These are phyloP conservation scores for Dermatemys mawii DNA, from an alignment of 2,113 vertebrate species.

Conservation along the genomic window DNA sequence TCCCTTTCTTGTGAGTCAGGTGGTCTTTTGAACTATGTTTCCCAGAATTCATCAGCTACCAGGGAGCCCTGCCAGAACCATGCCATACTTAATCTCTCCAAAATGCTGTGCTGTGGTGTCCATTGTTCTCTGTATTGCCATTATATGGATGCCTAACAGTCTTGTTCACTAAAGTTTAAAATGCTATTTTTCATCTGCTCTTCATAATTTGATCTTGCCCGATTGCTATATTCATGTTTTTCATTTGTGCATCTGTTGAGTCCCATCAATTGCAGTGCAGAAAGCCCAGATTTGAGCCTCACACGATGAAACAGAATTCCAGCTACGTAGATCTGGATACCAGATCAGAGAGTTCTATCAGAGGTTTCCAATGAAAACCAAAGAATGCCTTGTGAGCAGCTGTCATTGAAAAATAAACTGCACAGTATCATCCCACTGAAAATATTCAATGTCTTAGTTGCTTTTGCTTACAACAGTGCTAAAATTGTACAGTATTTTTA, in stretches of 20 bases:
- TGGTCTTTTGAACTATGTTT: neutral
- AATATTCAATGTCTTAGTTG: slow-evolving; percentile 23
- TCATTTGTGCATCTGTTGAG: neutral
- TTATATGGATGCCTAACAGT: neutral
- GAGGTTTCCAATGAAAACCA: slow-evolving; percentile 22
- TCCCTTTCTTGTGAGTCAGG: neutral
- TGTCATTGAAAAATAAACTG: slow-evolving; percentile 41
- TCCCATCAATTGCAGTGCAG: neutral
- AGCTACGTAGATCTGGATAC: neutral
- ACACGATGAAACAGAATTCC: neutral
- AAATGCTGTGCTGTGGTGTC: accelerated
- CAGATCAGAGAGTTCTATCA: neutral
- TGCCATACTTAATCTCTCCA: neutral
- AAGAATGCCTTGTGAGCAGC: neutral
- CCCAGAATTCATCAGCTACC: neutral
- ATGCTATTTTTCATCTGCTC: neutral
- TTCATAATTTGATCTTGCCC: neutral
- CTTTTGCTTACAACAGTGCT: slow-evolving; percentile 43
- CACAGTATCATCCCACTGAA: neutral
- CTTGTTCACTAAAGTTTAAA: neutral
- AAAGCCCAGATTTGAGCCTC: neutral
- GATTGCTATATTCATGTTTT: neutral
- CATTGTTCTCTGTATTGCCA: neutral
- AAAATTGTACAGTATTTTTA: slow-evolving; percentile 20
- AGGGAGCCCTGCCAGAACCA: accelerated